phyloP scores from a whole-genome alignment of 1,140 invertebrate species.

The Drosophila bocki region DNA sequence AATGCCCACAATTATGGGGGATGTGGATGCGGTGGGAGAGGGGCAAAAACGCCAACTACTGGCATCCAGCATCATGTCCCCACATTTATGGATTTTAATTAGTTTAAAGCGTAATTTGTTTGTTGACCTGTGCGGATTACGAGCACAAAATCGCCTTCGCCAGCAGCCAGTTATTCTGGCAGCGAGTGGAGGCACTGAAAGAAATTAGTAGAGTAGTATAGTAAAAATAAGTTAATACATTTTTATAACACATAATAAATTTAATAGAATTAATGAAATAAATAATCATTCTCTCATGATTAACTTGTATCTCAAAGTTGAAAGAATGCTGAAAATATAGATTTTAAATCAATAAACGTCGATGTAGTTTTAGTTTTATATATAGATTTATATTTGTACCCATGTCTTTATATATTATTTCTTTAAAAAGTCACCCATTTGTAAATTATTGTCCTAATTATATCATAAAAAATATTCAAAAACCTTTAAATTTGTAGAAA shows the following conservation, averaged over 20 bases:
- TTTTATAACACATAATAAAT: no score
- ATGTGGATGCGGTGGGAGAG: conserved; percentile 27
- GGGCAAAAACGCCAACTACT: not conserved
- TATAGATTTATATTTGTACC: not conserved
- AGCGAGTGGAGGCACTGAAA: conserved; percentile 4
- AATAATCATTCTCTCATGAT: no score
- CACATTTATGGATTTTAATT: conserved; percentile 72
- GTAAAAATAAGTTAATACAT: not conserved
- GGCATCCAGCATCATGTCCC: conserved; percentile 39
- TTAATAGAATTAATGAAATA: no score
- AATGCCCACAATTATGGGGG: conserved; percentile 60
- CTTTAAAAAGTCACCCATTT: no score
- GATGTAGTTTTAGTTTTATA: not conserved
- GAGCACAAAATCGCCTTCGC: conserved; percentile 29
- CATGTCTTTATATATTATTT: no score
- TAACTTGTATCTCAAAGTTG: not conserved
- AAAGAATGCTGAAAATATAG: not conserved
- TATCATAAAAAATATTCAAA: no score
- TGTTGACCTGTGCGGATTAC: conserved; percentile 27
- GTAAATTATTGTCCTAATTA: no score
- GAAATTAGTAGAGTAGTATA: not conserved
- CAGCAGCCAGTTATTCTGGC: conserved; percentile 16
- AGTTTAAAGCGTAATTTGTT: conserved; percentile 61
- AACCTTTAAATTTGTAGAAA: no score
- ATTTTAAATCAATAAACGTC: not conserved